phyloP scores from a whole-genome alignment of 1,140 invertebrate species.

The Leptestheria dahalacensis region DNA sequence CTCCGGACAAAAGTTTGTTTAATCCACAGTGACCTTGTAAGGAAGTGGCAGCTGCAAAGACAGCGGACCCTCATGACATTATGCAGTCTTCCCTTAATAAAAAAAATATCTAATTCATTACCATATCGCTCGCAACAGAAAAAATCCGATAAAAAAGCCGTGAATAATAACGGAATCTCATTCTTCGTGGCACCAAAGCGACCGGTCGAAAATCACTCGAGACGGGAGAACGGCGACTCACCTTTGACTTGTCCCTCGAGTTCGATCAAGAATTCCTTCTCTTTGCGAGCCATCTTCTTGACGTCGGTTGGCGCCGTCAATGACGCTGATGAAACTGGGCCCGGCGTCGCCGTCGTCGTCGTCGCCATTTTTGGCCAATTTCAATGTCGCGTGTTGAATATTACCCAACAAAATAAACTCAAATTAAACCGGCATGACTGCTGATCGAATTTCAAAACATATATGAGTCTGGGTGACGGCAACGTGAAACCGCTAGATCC shows the following conservation, averaged over 20 bases:
- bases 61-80: background rate
- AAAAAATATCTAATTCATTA: background rate
- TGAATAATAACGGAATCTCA: background rate
- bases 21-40: background rate
- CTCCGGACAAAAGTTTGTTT: no score
- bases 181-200: background rate
- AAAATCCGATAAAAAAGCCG: background rate
- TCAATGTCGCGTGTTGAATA: background rate
- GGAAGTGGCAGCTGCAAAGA: background rate
- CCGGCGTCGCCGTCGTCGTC: background rate
- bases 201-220: background rate
- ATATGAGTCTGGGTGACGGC: no score
- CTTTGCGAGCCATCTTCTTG: conserved; percentile 9
- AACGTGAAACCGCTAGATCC: no score
- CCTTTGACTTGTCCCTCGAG: conserved; percentile 15
- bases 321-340: conserved; percentile 4
- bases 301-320: background rate
- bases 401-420: background rate
- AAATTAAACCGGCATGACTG: no score
- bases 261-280: conserved; percentile 12
- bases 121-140: background rate
- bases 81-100: background rate
- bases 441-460: background rate
- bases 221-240: background rate
- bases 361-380: conserved; percentile 4